Conservation (phyloP, 2,888 invertebrate genomes). For the Gymnosoma rotundatum region DNA sequence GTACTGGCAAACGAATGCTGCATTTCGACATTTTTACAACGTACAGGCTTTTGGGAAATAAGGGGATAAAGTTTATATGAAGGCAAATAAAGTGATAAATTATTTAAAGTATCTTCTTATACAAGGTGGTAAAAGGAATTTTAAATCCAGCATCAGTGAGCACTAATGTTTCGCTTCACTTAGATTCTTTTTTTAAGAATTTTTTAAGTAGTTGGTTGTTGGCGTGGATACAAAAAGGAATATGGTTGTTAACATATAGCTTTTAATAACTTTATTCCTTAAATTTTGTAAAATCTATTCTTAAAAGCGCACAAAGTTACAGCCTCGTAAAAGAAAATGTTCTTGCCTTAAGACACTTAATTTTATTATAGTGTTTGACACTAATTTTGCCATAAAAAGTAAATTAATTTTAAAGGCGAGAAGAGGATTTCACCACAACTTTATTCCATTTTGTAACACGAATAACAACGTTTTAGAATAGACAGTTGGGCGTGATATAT, state of each 20-base stretch:
- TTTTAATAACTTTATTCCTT: neutral
- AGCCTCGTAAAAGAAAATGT: no score
- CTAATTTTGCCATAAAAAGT: no score
- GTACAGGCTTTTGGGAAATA: constrained; percentile 22
- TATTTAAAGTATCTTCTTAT: constrained; percentile 53
- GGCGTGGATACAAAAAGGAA: neutral
- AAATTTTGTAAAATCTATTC: no score
- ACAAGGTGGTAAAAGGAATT: neutral
- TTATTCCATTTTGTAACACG: no score
- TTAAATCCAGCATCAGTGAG: neutral
- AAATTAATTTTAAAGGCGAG: no score
- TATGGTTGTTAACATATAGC: neutral
- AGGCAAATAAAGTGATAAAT: constrained; percentile 55
- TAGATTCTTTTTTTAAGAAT: constrained; percentile 5
- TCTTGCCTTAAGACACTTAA: no score
- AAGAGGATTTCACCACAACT: no score
- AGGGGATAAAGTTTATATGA: neutral
- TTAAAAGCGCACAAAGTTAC: no score
- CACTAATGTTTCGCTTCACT: neutral
- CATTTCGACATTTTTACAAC: constrained; percentile 50
- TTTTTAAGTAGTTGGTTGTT: constrained; percentile 39
- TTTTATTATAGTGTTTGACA: no score
- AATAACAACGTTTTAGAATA: no score
- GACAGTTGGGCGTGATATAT: no score
- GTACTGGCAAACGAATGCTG: constrained; percentile 65